Evolutionary conservation across 2,797 vertebrate genomes (phyloP), one percentile per base, ranked within the genome.

Genomic region (Sphenopsis melanotis): DNA sequence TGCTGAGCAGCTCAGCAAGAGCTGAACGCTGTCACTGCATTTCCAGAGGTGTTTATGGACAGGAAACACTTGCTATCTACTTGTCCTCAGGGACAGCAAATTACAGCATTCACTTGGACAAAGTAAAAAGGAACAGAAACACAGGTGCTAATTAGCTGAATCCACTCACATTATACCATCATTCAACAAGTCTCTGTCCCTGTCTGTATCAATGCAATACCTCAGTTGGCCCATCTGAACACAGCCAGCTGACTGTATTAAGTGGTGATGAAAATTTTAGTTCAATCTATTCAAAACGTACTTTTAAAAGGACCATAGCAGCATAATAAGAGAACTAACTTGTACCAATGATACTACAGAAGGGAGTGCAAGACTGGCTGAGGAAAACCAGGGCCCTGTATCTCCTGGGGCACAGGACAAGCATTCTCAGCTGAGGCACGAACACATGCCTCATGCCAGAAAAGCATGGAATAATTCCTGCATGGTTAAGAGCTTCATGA

Each of bases 101-200:
- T 71, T 76, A 61, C 37, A 37, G 30, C 57, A 60, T 71, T 52
- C 8, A 1, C 59, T 42, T 34, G 21, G 39, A 83, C 32, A 56
- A 89, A 88, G 80, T 12, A 64, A 91, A 96, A 96, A 27, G 46
- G 44, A 95, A 74, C 21, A 88, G 76, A 79, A 94, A 80, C 52
- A 56, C 4, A 15, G 30, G 44, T 87, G 77, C 56, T 79, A 92
- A 87, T 74, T 65, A 94, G 66, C 79, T 69, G 71, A 74, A 95
- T 79, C 32, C 53, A 49, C n/a, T 82, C 79, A 39, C 37, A 55
- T 75, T 61, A 57, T 11, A 61, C n/a, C 50, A 42, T 53, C 60
- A 49, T 61, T 64, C 87, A 78, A 11, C 70, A 83, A 34, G 65
- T 61, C 60, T 34, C 49, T 41, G 24, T 18, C 39, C 12, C 4